A percentile compares a stretch with the other conserved stretches of the same genome.
Evolutionary conservation across 2,113 vertebrate species (phyloP).

Genomic region (Ia io): DNA sequence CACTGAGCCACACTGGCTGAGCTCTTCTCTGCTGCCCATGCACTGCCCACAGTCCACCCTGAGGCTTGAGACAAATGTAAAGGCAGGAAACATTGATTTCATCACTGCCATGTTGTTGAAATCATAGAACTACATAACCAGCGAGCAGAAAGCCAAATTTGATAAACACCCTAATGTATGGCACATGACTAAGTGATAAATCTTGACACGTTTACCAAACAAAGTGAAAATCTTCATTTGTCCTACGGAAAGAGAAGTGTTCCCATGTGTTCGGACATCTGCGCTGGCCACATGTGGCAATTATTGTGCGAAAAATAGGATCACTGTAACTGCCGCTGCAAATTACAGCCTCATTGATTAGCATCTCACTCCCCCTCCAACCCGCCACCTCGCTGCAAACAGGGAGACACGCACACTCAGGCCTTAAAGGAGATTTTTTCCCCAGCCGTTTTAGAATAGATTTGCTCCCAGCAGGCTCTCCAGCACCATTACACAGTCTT

Average conservation of each 20-base stretch:
- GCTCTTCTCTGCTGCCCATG: background rate
- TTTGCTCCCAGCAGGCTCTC: slow-evolving; percentile 68
- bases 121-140: slow-evolving; percentile 77
- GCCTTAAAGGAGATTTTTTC: slow-evolving; percentile 60
- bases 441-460: slow-evolving; percentile 60
- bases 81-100: slow-evolving; percentile 43
- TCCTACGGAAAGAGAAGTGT: slow-evolving; percentile 81
- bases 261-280: slow-evolving; percentile 87
- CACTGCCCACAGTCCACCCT: background rate
- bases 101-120: slow-evolving; percentile 77
- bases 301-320: slow-evolving; percentile 84
- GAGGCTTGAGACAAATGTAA: slow-evolving; percentile 43
- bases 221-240: slow-evolving; percentile 84
- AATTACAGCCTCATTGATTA: slow-evolving; percentile 78
- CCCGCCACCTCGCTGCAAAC: slow-evolving; percentile 33
- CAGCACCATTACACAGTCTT: slow-evolving; percentile 45
- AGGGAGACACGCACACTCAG: slow-evolving; percentile 62
- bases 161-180: slow-evolving; percentile 86
- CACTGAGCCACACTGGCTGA: no score
- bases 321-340: slow-evolving; percentile 84
- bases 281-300: slow-evolving; percentile 86
- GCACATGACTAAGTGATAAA: slow-evolving; percentile 84
- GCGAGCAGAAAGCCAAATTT: slow-evolving; percentile 81
- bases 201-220: slow-evolving; percentile 87
- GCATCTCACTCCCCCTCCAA: slow-evolving; percentile 50